Evolutionary conservation across 2,888 invertebrate species (phyloP).

Genomic region (Nineta flava): DNA sequence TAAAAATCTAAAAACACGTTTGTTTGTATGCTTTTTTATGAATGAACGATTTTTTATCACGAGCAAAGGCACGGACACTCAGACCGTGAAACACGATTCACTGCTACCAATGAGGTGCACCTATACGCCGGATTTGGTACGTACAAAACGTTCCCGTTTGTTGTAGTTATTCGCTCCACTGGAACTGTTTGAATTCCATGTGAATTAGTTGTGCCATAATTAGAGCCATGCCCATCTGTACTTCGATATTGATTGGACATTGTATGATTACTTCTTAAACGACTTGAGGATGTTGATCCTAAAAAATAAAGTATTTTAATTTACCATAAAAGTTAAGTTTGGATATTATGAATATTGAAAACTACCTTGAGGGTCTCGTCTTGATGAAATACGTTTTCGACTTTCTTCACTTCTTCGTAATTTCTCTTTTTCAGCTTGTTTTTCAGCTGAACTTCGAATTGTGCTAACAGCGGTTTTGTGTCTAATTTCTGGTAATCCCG

Average conservation of each 20-base stretch:
- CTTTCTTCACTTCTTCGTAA: slow-evolving; percentile 16
- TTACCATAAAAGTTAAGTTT: neutral
- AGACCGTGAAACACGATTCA: slow-evolving; percentile 12
- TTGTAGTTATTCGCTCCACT: neutral
- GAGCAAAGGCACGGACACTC: slow-evolving; percentile 29
- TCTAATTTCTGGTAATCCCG: slow-evolving; percentile 26
- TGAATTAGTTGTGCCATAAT: slow-evolving; percentile 9
- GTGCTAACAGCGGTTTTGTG: slow-evolving; percentile 30
- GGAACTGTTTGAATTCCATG: slow-evolving; percentile 14
- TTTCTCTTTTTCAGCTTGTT: slow-evolving; percentile 21
- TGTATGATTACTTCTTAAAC: slow-evolving; percentile 14
- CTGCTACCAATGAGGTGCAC: slow-evolving; percentile 9
- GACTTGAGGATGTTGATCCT: slow-evolving; percentile 12
- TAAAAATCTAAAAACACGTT: too few relatives aligned
- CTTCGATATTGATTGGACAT: slow-evolving; percentile 11
- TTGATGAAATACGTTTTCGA: neutral
- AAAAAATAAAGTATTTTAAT: neutral
- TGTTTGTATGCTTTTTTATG: too few relatives aligned
- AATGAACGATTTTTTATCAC: slow-evolving; percentile 16
- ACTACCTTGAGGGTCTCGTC: neutral
- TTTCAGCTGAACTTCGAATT: slow-evolving; percentile 27
- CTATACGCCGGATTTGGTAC: slow-evolving; percentile 17
- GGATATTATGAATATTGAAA: neutral
- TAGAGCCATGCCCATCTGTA: too few relatives aligned
- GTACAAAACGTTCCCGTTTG: slow-evolving; percentile 9